Evolutionary conservation across 2,888 invertebrate species (phyloP).

Genomic region (Melipona bicolor): DNA sequence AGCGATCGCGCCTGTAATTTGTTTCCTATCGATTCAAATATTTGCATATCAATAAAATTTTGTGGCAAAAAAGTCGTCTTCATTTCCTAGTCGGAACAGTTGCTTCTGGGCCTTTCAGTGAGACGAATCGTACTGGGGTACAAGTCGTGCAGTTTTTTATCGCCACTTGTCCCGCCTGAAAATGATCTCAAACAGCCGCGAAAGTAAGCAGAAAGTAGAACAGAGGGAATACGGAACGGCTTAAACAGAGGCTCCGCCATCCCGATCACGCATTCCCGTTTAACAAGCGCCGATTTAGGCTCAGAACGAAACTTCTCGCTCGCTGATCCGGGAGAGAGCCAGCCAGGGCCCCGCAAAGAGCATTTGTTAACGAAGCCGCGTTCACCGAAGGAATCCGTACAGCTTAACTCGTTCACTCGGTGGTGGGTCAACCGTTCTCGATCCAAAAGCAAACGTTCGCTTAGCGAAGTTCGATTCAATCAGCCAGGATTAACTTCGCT

Average conservation of each 20-base stretch:
- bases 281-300: conserved; percentile 1
- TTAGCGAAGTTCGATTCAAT: neutral
- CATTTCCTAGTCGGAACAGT: too few species aligned
- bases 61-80: too few species aligned
- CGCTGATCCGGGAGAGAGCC: neutral
- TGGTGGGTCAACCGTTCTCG: neutral
- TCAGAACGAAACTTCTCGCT: neutral
- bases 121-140: too few species aligned
- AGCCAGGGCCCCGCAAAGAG: conserved; percentile 9
- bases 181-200: neutral
- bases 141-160: neutral
- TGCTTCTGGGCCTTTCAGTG: too few species aligned
- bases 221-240: neutral
- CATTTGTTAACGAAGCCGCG: conserved; percentile 26
- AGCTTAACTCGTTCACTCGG: neutral
- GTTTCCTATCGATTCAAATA: too few species aligned
- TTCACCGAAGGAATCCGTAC: conserved; percentile 14
- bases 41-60: too few species aligned
- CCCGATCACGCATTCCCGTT: conserved; percentile 34
- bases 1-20: too few species aligned
- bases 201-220: neutral
- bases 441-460: neutral
- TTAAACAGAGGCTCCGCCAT: conserved; percentile 2
- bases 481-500: neutral
- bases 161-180: neutral